Base-by-base conservation (phyloP, 2,113 vertebrate species). In the Zosterops hypoxanthus region DNA sequence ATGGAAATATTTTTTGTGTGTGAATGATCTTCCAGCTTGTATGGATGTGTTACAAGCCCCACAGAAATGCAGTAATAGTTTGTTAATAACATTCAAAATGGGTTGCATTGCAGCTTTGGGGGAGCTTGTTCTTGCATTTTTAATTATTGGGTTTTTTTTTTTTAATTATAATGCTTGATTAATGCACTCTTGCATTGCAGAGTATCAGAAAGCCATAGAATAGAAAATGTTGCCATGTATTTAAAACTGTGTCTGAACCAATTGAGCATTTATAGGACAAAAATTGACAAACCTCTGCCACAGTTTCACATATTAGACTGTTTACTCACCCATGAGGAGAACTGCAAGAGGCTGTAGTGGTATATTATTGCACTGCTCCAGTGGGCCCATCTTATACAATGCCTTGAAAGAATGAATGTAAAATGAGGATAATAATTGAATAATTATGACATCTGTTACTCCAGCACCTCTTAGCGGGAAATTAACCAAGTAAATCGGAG, bases 361-460 rank as follows among this genome's bases (percentile, higher is more conserved):
- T 96, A 46, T 96, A 93, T 94, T 98, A 98, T 91, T 98, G 97
- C 97, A 96, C 98, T 98, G 97, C 87, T 97, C 65, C 94, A 76
- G 39, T 75, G 69, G 76, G 77, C 44, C 73, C 75, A 19, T 81
- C 76, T 94, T 86, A 70, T 93, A 77, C 78, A 96, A 90, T 95
- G 52, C 95, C 91, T 97, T 92, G 95, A 96, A 92, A 98, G 95
- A 97, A 97, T 80, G 77, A 98, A 98, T 98, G 97, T 98, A 98
- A 98, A 99, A 98, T 97, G 97, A 98, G 96, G 98, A 98, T 97
- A 97, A 98, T 98, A 98, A 98, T 98, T 98, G 98, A 98, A 98
- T 99, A 99, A 99, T 99, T 98, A 99, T 99, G 98, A 99, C 98
- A 99, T 99, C 98, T 98, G 98, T 98, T 98, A 98, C 96, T 98